phyloP scores from a whole-genome alignment of 2,113 vertebrate species.

The Gavialis gangeticus region DNA sequence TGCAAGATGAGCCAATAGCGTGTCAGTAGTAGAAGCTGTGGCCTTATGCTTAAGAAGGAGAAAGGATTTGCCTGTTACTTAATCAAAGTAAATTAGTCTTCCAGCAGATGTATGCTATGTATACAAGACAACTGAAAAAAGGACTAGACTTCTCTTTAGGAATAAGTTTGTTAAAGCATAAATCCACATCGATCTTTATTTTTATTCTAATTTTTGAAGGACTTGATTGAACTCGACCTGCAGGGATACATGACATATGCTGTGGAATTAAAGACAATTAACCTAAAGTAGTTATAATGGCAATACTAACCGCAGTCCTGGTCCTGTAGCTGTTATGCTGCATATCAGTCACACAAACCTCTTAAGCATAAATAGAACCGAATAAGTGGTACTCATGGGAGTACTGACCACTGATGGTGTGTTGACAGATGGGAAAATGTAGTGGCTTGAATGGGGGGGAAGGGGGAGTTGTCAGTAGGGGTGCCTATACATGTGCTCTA shows the following conservation, averaged over 20 bases:
- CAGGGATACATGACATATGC: neutral
- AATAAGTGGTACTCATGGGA: neutral
- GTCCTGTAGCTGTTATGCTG: neutral
- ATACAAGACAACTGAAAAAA: neutral
- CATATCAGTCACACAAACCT: neutral
- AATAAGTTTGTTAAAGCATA: neutral
- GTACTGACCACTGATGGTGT: neutral
- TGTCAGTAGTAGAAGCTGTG: slow-evolving; percentile 8
- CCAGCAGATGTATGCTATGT: neutral
- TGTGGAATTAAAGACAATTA: neutral
- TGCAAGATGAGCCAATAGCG: neutral
- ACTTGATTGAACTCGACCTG: neutral
- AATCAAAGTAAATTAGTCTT: neutral
- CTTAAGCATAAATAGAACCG: neutral
- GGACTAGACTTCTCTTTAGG: neutral
- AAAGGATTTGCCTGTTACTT: slow-evolving; percentile 6
- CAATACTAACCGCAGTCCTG: neutral
- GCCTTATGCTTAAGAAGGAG: neutral
- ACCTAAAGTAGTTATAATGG: neutral
- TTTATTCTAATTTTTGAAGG: slow-evolving; percentile 5
- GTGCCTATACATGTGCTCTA: no score
- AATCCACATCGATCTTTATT: neutral
- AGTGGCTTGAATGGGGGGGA: no score
- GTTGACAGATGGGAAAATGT: no score
- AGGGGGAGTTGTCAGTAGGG: no score